Conservation (phyloP, 2,888 invertebrate genomes). For the Marronus borbonicus region DNA sequence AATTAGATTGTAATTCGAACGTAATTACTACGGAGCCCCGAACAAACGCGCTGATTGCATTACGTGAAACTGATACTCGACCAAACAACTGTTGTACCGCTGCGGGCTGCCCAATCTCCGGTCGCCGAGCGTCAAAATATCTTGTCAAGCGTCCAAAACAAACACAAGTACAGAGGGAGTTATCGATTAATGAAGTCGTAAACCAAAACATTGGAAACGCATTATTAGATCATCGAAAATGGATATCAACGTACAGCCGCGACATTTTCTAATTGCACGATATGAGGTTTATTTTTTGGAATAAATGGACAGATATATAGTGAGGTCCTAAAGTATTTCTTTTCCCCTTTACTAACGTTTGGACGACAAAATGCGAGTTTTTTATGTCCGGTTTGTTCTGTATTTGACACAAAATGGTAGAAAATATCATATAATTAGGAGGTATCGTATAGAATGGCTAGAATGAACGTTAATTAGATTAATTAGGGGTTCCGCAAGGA, state of each 20-base stretch:
- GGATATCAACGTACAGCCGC: neutral
- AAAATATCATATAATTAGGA: too few species aligned
- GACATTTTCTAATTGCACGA: too few species aligned
- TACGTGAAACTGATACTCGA: constrained; percentile 36
- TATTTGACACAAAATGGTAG: too few species aligned
- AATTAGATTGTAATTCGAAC: constrained; percentile 45
- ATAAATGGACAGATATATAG: too few species aligned
- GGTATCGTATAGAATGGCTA: too few species aligned
- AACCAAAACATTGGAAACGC: neutral
- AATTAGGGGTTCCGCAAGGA: too few species aligned
- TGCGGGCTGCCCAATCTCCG: constrained; percentile 12
- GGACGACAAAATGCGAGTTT: too few species aligned
- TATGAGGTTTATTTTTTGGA: too few species aligned
- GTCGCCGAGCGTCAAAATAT: constrained; percentile 13
- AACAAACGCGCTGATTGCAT: constrained; percentile 41
- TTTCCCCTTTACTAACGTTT: too few species aligned
- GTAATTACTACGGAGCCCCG: constrained; percentile 27
- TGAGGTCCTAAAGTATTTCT: too few species aligned
- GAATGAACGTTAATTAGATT: too few species aligned
- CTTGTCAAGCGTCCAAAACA: constrained; percentile 17
- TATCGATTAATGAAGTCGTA: constrained; percentile 27
- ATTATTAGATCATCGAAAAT: constrained; percentile 11
- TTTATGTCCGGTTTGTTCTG: too few species aligned
- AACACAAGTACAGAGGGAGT: neutral
- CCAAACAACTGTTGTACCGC: constrained; percentile 18